Evolutionary conservation across 2,797 vertebrate genomes (phyloP), one percentile per base, ranked within the genome.

Genomic region (Onychomys leucogaster): DNA sequence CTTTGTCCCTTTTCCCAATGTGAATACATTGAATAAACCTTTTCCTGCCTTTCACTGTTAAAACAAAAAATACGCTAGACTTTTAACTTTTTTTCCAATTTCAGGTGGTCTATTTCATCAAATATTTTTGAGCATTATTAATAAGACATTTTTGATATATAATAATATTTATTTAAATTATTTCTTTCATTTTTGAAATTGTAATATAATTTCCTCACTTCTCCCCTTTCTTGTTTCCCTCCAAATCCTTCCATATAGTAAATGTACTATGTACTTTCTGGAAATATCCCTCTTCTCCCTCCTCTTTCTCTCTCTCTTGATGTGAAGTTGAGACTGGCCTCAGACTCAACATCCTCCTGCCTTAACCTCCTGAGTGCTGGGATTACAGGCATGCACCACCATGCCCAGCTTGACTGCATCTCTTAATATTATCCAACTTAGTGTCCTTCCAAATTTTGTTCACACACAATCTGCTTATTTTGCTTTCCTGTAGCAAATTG

Each of bases 71-170:
- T 8, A 65, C 95, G n/a, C 59, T 93, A n/a, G 43, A 73, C 16
- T 41, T 73, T 87, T 87, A 87, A 16, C 52, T 92, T 92, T 96
- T 43, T 82, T 96, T 91, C 37, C 88, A 57, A 94, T 92, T 96
- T 92, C 73, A 91, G 29, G 37, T 91, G 34, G 63, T 46, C 21
- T 52, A 57, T 94, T 89, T 71, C 4, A 89, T 71, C 52, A 8
- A 83, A 61, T 57, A 1, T 0, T 91, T 96, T 91, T 94, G 32
- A 92, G 11, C 86, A 83, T 46, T 93, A 65, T 27, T 71, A 76
- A 69, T 4, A 94, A 95, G 94, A 92, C 6, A 34, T 76, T 63
- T 85, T 85, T 75, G 10, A 69, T 52, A 21, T 5, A 49, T 49
- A 49, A 43, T 63, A 41, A 17, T 65, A 46, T 76, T 76, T 46